These are phyloP conservation scores for Pristionchus exspectatus DNA, from an alignment of 2,888 invertebrate species.

Conservation along the genomic window DNA sequence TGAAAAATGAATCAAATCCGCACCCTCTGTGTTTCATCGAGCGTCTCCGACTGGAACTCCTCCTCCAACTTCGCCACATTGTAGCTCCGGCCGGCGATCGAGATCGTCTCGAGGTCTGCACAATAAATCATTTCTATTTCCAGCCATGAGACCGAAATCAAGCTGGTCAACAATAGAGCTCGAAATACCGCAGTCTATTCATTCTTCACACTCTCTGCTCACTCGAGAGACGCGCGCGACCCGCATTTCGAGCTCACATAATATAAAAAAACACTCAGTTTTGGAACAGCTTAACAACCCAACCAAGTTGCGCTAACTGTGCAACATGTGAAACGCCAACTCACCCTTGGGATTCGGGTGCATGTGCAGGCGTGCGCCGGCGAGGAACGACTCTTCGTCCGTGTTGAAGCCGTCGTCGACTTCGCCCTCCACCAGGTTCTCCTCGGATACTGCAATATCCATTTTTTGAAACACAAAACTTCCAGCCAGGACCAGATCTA, in stretches of 20 bases:
- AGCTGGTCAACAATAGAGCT: too few species aligned
- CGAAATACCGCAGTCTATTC: too few species aligned
- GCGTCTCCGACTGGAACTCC: slow-evolving; percentile 78
- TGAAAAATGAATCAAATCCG: neutral
- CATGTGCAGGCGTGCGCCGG: neutral
- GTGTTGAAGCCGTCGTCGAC: slow-evolving; percentile 25
- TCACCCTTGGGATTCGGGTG: slow-evolving; percentile 34
- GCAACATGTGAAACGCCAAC: too few species aligned
- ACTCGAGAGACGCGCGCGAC: too few species aligned
- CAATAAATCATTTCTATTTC: neutral
- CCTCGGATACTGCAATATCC: neutral
- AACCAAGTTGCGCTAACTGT: too few species aligned
- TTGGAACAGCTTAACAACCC: too few species aligned
- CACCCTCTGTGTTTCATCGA: slow-evolving; percentile 85
- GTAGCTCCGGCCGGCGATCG: slow-evolving; percentile 58
- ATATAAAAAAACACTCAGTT: too few species aligned
- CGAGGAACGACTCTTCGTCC: neutral
- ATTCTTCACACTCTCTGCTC: too few species aligned
- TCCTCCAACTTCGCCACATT: slow-evolving; percentile 61
- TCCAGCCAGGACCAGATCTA: too few species aligned
- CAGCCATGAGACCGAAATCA: neutral
- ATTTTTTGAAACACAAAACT: too few species aligned
- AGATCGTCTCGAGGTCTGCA: slow-evolving; percentile 59
- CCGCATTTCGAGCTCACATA: too few species aligned
- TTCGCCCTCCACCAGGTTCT: neutral